Percentiles rank a stretch among this genome's conserved stretches.
Conservation (phyloP, 1,140 invertebrate genomes). For the Ectropis grisescens region DNA sequence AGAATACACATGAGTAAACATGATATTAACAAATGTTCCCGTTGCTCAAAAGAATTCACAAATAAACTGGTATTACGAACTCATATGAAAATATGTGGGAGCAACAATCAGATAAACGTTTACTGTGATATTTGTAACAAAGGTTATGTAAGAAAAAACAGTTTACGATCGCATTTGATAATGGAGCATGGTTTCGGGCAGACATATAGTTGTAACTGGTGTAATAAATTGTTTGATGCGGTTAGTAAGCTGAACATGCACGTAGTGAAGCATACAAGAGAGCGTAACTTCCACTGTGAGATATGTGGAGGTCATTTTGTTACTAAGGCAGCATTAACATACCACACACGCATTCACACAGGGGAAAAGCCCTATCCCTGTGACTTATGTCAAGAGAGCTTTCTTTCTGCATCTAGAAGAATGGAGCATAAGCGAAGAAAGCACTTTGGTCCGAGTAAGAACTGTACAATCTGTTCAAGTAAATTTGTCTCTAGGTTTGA, state of each 20-base stretch:
- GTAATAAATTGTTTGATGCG: slow-evolving; percentile 46
- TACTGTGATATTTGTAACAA: slow-evolving; percentile 48
- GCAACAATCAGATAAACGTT: slow-evolving; percentile 15
- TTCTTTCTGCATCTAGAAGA: slow-evolving; percentile 44
- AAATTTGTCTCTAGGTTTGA: slow-evolving; percentile 30
- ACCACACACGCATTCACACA: slow-evolving; percentile 44
- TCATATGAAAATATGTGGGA: slow-evolving; percentile 32
- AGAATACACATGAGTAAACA: slow-evolving; percentile 34
- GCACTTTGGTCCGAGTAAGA: slow-evolving; percentile 37
- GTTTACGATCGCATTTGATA: slow-evolving; percentile 36
- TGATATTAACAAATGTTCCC: slow-evolving; percentile 20
- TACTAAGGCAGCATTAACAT: slow-evolving; percentile 30
- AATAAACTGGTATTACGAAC: slow-evolving; percentile 26
- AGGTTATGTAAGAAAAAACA: slow-evolving; percentile 31
- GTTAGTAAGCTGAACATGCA: slow-evolving; percentile 36
- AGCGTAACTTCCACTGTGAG: slow-evolving; percentile 38
- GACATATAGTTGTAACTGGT: slow-evolving; percentile 35
- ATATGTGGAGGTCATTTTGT: slow-evolving; percentile 44
- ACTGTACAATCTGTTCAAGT: slow-evolving; percentile 33
- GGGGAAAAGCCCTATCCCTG: slow-evolving; percentile 46
- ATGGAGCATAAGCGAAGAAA: slow-evolving; percentile 42
- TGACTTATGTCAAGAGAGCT: slow-evolving; percentile 39
- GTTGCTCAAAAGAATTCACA: slow-evolving; percentile 26
- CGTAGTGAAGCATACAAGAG: slow-evolving; percentile 43
- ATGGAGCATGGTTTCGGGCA: slow-evolving; percentile 41